A percentile compares a stretch with the other conserved stretches of the same genome.
Evolutionary conservation across 2,113 vertebrate genomes (phyloP).

Genomic region (Eptatretus burgeri): DNA sequence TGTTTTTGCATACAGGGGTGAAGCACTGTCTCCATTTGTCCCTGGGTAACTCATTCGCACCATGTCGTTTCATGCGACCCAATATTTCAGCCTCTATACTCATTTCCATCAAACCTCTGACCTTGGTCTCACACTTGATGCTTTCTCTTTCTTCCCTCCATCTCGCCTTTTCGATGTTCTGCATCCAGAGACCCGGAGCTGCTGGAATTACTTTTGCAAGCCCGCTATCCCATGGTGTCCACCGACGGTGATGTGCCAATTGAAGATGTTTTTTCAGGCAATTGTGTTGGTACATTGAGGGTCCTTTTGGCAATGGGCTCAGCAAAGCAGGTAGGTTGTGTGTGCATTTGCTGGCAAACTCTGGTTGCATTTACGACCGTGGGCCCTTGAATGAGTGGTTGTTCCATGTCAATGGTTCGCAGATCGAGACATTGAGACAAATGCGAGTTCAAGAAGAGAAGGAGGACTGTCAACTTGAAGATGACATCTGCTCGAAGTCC

Average conservation of each 20-base stretch:
- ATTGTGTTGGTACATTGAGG: constrained; percentile 30
- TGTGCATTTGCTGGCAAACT: constrained; percentile 33
- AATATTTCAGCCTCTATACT: neutral
- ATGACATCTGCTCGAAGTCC: neutral
- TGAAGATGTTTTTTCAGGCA: constrained; percentile 41
- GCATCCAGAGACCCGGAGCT: constrained; percentile 34
- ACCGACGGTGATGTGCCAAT: constrained; percentile 53
- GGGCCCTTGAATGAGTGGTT: constrained; percentile 7
- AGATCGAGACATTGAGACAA: constrained; percentile 17
- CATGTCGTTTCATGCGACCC: neutral
- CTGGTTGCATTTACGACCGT: constrained; percentile 18
- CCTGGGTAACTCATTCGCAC: neutral
- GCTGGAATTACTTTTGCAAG: constrained; percentile 36
- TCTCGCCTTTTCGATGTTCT: neutral
- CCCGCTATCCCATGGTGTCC: constrained; percentile 58
- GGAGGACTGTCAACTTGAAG: neutral
- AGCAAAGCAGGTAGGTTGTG: constrained; percentile 32
- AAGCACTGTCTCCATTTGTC: neutral
- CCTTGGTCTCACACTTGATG: neutral
- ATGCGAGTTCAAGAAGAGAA: no score
- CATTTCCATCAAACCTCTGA: neutral
- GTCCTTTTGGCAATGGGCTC: constrained; percentile 57
- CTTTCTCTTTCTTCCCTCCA: neutral
- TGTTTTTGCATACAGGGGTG: neutral
- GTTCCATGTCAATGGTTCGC: constrained; percentile 24